Evolutionary conservation across 2,797 vertebrate species (phyloP), one percentile per base, ranked within the genome.

Genomic region (Poecilia gillii): DNA sequence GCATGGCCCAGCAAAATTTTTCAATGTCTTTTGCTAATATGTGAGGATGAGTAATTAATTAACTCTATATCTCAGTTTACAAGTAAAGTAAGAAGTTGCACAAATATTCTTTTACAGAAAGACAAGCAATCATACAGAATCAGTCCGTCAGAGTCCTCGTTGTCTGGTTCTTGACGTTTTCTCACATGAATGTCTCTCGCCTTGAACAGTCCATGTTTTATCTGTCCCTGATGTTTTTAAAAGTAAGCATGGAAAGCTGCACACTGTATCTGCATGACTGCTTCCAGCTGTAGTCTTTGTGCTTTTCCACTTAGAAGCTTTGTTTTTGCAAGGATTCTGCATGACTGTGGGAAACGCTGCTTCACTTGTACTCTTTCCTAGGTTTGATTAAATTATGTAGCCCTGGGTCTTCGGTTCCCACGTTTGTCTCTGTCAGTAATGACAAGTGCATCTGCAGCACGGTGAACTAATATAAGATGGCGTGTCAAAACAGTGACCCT

Each of bases 251-350:
- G 78, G 36, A 74, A 79, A 68, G 59, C n/a, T 46, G 71, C 77
- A 75, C 43, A 71, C 66, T 71, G 43, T 62, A 76, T 84, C 68
- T 84, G 82, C 78, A 80, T 80, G 78, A 74, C 64, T 78, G 75
- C 82, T 71, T 80, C 71, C 81, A 80, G 70, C 72, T 72, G 31
- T 49, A 66, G 28, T 18, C 14, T 46, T 39, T 75, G 33, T 73
- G 64, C 51, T 47, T 43, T 57, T 31, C 18, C 4, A 36, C 4
- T 72, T 46, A 7, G 6, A 75, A 53, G 49, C 64, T 25, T 31
- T 68, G 25, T 33, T 46, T 53, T 39, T 14, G 47, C 39, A 41
- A 12, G 47, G 25, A 45, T 78, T 53, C 62, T 74, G 45, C 46
- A 25, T 73, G 71, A 51, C 47, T 79, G 31, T 73, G 47, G 9